A percentile compares a stretch with the other conserved stretches of the same genome.
Conservation (phyloP, 1,140 invertebrate genomes). For the Macrosteles quadrilineatus region DNA sequence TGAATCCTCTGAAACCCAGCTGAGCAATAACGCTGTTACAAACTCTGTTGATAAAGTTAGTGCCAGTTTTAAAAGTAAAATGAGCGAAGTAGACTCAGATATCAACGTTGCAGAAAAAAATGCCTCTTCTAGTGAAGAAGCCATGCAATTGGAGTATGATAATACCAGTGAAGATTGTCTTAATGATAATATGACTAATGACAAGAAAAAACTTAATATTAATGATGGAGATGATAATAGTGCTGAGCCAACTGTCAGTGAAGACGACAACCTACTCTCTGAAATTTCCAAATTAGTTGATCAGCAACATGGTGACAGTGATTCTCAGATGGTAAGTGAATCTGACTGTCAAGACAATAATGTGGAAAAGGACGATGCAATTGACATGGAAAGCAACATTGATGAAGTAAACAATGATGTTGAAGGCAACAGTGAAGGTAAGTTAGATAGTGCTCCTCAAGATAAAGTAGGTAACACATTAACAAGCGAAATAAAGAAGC, state of each 20-base stretch:
- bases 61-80: too few species aligned
- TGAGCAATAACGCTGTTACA: too few species aligned
- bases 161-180: too few species aligned
- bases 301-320: background rate
- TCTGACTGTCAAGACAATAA: background rate
- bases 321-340: background rate
- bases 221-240: too few species aligned
- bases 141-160: too few species aligned
- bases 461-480: background rate
- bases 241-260: background rate
- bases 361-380: background rate
- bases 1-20: too few species aligned
- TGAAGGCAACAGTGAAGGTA: background rate
- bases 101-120: too few species aligned
- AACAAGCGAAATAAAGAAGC: background rate
- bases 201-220: too few species aligned
- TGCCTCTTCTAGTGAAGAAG: too few species aligned
- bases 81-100: too few species aligned
- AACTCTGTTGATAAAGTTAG: too few species aligned
- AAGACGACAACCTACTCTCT: background rate
- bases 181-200: too few species aligned
- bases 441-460: background rate
- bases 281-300: constrained; percentile 13
- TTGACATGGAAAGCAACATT: background rate
- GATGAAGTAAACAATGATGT: background rate